Conservation (phyloP, 1,140 invertebrate genomes). For the Paraescarpia echinospica region DNA sequence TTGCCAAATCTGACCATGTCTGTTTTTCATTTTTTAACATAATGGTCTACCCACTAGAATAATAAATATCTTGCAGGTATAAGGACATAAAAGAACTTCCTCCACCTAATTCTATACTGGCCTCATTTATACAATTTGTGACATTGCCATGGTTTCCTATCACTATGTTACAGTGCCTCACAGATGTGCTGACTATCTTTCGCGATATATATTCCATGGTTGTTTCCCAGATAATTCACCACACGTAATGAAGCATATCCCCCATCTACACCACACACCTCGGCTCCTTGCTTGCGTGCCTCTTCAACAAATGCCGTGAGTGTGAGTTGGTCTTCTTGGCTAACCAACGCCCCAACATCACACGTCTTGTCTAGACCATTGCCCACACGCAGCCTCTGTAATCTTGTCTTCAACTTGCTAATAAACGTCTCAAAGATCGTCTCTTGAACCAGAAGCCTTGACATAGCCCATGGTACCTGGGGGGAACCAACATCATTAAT, state of each 20-base stretch:
- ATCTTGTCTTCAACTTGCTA: constrained; percentile 58
- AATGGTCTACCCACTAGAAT: too few species aligned
- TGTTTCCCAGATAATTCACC: too few species aligned
- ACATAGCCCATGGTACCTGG: constrained; percentile 63
- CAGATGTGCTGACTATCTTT: too few species aligned
- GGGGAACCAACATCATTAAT: background rate
- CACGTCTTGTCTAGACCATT: constrained; percentile 58
- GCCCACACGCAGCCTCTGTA: constrained; percentile 58
- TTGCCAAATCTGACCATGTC: background rate
- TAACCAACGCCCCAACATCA: constrained; percentile 58
- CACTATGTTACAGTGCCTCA: too few species aligned
- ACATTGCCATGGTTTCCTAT: too few species aligned
- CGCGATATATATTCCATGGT: too few species aligned
- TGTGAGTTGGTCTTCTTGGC: constrained; percentile 45
- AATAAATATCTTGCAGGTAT: too few species aligned
- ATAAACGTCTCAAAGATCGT: constrained; percentile 60
- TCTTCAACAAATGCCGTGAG: constrained; percentile 54
- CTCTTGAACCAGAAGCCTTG: constrained; percentile 64
- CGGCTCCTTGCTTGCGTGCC: constrained; percentile 57
- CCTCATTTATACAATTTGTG: too few species aligned
- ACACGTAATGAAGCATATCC: too few species aligned
- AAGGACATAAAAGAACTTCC: too few species aligned
- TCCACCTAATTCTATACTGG: too few species aligned
- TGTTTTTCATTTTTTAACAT: too few species aligned
- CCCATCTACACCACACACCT: constrained; percentile 42